Evolutionary conservation across 2,888 invertebrate genomes (phyloP).

Genomic region (Thecophora atra): DNA sequence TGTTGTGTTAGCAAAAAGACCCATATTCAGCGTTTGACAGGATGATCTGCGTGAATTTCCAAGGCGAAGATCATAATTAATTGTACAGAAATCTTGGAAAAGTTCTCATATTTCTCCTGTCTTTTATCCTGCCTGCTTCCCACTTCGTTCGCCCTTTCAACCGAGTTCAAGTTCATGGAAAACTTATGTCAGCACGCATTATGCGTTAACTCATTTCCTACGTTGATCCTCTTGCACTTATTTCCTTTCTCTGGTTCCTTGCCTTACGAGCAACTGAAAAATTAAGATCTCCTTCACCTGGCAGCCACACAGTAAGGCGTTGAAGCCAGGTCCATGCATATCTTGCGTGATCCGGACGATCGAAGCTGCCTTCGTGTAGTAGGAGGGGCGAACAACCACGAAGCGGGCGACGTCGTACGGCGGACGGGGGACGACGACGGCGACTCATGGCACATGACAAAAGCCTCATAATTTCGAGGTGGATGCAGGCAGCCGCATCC

Average conservation of each 20-base stretch:
- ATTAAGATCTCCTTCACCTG: conserved; percentile 47
- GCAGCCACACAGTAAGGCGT: conserved; percentile 23
- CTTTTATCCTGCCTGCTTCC: not conserved
- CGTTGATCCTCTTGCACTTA: not conserved
- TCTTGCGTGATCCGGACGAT: conserved; percentile 27
- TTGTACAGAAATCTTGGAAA: not conserved
- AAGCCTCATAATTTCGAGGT: conserved; percentile 44
- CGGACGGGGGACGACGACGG: not conserved
- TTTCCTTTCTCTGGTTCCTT: too few relatives aligned
- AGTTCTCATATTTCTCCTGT: not conserved
- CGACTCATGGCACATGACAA: conserved; percentile 37
- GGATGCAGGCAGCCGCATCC: conserved; percentile 26
- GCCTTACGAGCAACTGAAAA: conserved; percentile 36
- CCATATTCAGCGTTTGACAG: not conserved
- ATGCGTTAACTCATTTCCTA: not conserved
- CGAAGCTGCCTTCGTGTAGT: conserved; percentile 9
- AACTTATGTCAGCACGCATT: not conserved
- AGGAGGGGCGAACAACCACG: not conserved
- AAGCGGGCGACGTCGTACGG: not conserved
- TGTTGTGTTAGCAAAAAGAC: not conserved
- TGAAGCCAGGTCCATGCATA: not conserved
- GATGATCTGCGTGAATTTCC: not conserved
- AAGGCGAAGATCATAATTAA: not conserved
- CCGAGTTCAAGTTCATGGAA: not conserved
- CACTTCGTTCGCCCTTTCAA: not conserved